Evolutionary conservation across 2,888 invertebrate species (phyloP).

Genomic region (Isoperla grammatica): DNA sequence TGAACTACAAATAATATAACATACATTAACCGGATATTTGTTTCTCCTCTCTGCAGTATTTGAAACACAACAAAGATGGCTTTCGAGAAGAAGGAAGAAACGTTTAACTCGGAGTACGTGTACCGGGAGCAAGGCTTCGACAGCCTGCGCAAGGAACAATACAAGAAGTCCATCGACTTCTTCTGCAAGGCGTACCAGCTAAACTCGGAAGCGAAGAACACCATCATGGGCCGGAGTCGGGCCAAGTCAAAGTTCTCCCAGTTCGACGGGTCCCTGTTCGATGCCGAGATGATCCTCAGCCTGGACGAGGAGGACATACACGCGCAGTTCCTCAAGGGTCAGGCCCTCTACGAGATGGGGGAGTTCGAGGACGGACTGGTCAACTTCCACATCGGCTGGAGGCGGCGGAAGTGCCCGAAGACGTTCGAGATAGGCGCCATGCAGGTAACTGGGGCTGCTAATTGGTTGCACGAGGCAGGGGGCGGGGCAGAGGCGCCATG

Average conservation of each 20-base stretch:
- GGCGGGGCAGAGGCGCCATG: slow-evolving; percentile 2
- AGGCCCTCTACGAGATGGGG: slow-evolving; percentile 22
- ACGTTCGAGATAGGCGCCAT: slow-evolving; percentile 8
- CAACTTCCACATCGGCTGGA: slow-evolving; percentile 12
- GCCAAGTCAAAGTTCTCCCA: slow-evolving; percentile 1
- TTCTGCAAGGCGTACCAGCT: background rate
- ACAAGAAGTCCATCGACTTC: background rate
- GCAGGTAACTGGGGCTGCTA: background rate
- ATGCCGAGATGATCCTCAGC: too few relatives aligned
- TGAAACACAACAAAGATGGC: too few relatives aligned
- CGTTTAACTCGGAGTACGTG: background rate
- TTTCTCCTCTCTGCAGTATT: too few relatives aligned
- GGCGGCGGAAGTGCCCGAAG: slow-evolving; percentile 3
- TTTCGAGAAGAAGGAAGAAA: background rate
- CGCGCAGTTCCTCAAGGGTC: slow-evolving; percentile 8
- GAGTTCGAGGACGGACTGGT: slow-evolving; percentile 24
- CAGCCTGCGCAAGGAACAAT: background rate
- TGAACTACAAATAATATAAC: too few relatives aligned
- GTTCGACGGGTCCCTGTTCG: background rate
- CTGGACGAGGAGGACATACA: background rate
- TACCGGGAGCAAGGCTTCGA: slow-evolving; percentile 8
- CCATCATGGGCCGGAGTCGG: background rate
- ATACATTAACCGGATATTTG: too few relatives aligned
- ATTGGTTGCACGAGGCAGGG: too few relatives aligned
- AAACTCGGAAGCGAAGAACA: background rate